Percentiles rank a stretch among this genome's conserved stretches.
phyloP scores from a whole-genome alignment of 2,113 vertebrate species.

The Chaenogobius annularis region DNA sequence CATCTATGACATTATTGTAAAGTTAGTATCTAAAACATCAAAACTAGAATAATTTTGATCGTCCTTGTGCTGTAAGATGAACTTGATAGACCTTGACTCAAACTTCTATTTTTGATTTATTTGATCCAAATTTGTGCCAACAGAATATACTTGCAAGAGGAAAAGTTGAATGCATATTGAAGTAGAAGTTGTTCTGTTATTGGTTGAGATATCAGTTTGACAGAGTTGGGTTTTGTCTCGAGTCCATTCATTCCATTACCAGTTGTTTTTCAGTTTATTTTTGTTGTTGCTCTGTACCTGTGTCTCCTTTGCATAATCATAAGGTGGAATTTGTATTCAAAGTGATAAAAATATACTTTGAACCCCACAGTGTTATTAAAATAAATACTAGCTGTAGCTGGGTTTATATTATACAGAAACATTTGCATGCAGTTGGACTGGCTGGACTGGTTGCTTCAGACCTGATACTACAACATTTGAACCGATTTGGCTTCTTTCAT shows the following conservation, averaged over 20 bases:
- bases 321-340: constrained; percentile 2
- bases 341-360: constrained; percentile 29
- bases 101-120: background rate
- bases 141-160: too few species aligned
- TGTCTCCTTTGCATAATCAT: background rate
- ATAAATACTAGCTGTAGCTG: background rate
- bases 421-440: constrained; percentile 17
- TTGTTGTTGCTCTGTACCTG: background rate
- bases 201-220: background rate
- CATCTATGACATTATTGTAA: background rate
- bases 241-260: background rate
- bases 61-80: too few species aligned
- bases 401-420: background rate
- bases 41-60: too few species aligned
- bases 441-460: constrained; percentile 19
- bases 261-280: background rate
- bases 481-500: background rate
- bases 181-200: too few species aligned
- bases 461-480: background rate
- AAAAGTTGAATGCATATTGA: background rate
- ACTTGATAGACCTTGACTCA: background rate
- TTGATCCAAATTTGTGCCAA: background rate
- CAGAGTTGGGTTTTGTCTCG: background rate
- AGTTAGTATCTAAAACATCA: background rate
- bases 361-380: background rate